A percentile compares a stretch with the other conserved stretches of the same genome.
Conservation (phyloP, 2,797 vertebrate species). For the Tympanoctomys barrerae region DNA sequence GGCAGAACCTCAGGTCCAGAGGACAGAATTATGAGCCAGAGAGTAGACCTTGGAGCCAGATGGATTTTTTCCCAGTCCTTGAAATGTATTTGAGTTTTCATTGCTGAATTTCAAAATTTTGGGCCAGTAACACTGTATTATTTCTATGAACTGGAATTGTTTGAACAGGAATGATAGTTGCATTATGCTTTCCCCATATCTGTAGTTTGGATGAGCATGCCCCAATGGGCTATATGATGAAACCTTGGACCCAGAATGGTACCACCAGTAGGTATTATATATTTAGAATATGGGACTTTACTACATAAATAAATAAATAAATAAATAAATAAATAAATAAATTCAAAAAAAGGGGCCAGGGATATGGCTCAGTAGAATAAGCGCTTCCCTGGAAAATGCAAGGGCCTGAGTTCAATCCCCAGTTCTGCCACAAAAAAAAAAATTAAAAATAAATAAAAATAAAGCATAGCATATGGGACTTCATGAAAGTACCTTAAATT, state of each 20-base stretch:
- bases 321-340: no score
- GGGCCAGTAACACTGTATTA: neutral
- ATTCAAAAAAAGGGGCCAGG: no score
- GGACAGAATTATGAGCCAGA: neutral
- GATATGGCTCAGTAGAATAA: no score
- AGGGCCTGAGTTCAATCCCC: no score
- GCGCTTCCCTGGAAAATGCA: no score
- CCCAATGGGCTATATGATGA: neutral
- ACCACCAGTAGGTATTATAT: neutral
- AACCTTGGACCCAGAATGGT: no score
- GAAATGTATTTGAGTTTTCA: neutral
- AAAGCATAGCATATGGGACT: no score
- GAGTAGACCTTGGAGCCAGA: neutral
- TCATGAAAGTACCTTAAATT: neutral
- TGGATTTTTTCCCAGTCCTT: neutral
- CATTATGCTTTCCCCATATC: neutral
- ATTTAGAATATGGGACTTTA: no score
- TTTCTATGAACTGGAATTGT: neutral
- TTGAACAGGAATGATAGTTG: neutral
- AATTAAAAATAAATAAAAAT: no score
- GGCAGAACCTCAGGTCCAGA: neutral
- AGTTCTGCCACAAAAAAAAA: no score
- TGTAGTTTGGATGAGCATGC: neutral
- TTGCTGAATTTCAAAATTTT: neutral
- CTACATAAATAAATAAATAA: no score